Evolutionary conservation across 1,140 invertebrate species (phyloP), one percentile per base, ranked within the genome.

Genomic region (Lysiphlebus fabarum): DNA sequence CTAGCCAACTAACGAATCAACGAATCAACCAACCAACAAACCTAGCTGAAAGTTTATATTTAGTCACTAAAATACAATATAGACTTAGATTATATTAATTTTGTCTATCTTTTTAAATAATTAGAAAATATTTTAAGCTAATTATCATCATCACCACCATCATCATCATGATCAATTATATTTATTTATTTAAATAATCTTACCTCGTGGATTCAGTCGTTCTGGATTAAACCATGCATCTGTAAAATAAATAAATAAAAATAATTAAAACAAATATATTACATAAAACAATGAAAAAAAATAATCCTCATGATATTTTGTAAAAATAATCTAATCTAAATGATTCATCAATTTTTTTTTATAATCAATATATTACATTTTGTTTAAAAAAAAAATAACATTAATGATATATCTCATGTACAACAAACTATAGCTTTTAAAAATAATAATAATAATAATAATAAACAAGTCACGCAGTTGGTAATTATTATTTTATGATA

Each of bases 201-300:
- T 87, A 93, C 91, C 90, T 88, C 86, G 85, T 67, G 90, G 90
- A 82, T 92, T 88, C 76, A 93, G 86, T 81, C 88, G 87, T 79
- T 90, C 88, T 69, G 90, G 90, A 76, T 91, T 90, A 84, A 93
- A 92, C 90, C 90, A 92, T 82, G 90, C 87, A 86, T 91, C 90
- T 92, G 89, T 70, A 90, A 90, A 51, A 83, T 80, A 84, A 84
- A 37, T 2, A 47, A n/a, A n/a, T n/a, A n/a, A n/a, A 12, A 47
- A 2, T 6, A 9, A 47, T 26, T 36, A 37, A 41, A 37, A 11
- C 10, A 8, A 5, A 11, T 36, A 8, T 42, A 14, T 40, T 17
- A 8, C 7, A 7, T 37, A 42, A 54, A 14, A 14, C 2, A 6
- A 9, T 8, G 38, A 11, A 33, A 34, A 9, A 17, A 47, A 37